phyloP scores from a whole-genome alignment of 2,113 vertebrate genomes.

The Protobothrops mucrosquamatus region DNA sequence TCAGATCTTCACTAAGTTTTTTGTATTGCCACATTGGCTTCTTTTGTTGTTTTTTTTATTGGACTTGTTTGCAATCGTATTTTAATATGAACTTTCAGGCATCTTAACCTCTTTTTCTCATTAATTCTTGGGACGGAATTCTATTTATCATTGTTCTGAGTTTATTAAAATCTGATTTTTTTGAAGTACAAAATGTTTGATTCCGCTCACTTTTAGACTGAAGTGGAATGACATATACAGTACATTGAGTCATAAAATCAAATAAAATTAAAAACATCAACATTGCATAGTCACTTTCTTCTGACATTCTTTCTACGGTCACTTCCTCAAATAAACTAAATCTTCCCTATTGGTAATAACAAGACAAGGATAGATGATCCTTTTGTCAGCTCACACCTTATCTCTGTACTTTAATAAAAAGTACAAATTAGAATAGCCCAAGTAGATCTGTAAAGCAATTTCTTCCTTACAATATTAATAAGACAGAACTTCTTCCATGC shows the following conservation, averaged over 20 bases:
- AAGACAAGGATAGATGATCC: not conserved
- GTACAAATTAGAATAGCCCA: not conserved
- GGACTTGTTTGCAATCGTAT: not conserved
- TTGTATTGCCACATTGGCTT: not conserved
- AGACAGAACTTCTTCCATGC: not conserved
- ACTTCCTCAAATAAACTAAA: not conserved
- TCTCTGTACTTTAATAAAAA: not conserved
- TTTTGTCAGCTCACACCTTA: not conserved
- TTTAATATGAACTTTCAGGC: not conserved
- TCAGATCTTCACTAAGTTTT: not conserved
- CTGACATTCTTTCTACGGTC: not conserved
- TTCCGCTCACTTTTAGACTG: not conserved
- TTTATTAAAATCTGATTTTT: not conserved
- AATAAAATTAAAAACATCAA: not conserved
- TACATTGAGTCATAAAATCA: not conserved
- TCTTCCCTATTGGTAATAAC: not conserved
- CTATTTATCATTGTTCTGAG: not conserved
- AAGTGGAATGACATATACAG: not conserved
- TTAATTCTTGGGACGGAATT: not conserved
- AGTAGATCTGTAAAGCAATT: not conserved
- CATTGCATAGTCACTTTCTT: not conserved
- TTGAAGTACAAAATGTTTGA: not conserved
- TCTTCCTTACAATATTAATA: not conserved
- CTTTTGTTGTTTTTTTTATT: not conserved
- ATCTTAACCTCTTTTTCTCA: not conserved